Base-by-base conservation (phyloP, 1,140 invertebrate species). In the Agrilus planipennis region DNA sequence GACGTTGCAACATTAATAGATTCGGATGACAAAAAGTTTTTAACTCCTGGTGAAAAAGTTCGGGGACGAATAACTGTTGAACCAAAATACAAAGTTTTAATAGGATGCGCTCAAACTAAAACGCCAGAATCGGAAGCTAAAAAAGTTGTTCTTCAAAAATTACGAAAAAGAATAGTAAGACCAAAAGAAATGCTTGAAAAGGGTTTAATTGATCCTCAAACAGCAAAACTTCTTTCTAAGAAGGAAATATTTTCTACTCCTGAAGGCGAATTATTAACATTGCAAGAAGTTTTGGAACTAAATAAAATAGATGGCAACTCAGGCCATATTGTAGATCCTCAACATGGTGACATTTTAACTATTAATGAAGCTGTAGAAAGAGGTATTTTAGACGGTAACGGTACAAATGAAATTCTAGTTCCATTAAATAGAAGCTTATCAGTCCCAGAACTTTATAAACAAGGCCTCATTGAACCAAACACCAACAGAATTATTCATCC, bases 401-500 rank as follows among this genome's bases (percentile, higher is more conserved):
- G 70, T 37, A 79, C 77, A 46, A 84, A 87, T 54, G 74, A 85
- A 58, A 58, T 84, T 41, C 64, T 93, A 20, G 70, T 93, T 51
- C 88, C 90, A 21, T 57, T 89, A 46, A 86, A 77, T 27, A 77
- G 77, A 55, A 84, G 81, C 59, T 60, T 93, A 21, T 81, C 84
- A 15, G 65, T 93, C 43, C 79, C 87, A 12, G 84, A 84, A 65
- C 65, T 90, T 38, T 72, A 87, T 29, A 71, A 78, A 47, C 85
- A 89, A 63, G 90, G 89, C 41, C 67, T 94, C 11, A 74, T 89
- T 44, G 81, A 91, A 61, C 67, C 74, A n/a, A 55, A 72, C 14
- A 77, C 77, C 23, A 76, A 79, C 39, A 84, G 81, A 60, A 82
- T 96, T 45, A 77, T 92, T 40, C 89, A 96, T 64, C 91, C 91